These are phyloP conservation scores for Tetranychus piercei DNA, from an alignment of 2,888 invertebrate genomes.

Conservation along the genomic window DNA sequence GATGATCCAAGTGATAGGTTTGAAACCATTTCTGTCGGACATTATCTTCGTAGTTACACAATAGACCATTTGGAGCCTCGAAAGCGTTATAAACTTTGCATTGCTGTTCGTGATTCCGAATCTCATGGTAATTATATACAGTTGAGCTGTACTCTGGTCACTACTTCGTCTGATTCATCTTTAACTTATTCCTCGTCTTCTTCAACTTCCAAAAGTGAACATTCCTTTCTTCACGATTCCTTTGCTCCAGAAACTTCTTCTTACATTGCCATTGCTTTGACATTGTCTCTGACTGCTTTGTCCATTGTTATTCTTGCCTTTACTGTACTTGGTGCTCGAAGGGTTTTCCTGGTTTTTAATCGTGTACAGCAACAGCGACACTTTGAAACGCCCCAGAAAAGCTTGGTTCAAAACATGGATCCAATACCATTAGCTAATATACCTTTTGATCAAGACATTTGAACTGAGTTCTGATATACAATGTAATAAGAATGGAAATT, in stretches of 20 bases:
- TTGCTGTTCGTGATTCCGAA: constrained; percentile 32
- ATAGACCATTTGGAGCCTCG: constrained; percentile 33
- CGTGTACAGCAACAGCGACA: constrained; percentile 27
- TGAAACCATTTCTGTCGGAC: constrained; percentile 28
- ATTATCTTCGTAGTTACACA: constrained; percentile 31
- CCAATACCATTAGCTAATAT: constrained; percentile 30
- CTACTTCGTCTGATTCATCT: not conserved
- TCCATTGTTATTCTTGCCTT: not conserved
- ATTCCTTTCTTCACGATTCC: not conserved
- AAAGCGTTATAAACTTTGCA: constrained; percentile 35
- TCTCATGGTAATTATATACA: constrained; percentile 30
- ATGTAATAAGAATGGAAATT: no score
- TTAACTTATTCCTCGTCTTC: not conserved
- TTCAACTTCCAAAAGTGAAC: not conserved
- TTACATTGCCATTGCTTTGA: not conserved
- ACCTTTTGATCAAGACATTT: not conserved
- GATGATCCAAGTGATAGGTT: constrained; percentile 23
- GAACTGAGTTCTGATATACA: not conserved
- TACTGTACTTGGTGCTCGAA: not conserved
- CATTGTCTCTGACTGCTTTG: not conserved
- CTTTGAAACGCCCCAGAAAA: constrained; percentile 32
- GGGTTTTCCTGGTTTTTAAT: not conserved
- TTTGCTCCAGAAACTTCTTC: not conserved
- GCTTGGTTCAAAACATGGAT: constrained; percentile 29
- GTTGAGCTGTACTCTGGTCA: constrained; percentile 31